Evolutionary conservation across 2,113 vertebrate species (phyloP), one percentile per base, ranked within the genome.

Genomic region (Carassius carassius): DNA sequence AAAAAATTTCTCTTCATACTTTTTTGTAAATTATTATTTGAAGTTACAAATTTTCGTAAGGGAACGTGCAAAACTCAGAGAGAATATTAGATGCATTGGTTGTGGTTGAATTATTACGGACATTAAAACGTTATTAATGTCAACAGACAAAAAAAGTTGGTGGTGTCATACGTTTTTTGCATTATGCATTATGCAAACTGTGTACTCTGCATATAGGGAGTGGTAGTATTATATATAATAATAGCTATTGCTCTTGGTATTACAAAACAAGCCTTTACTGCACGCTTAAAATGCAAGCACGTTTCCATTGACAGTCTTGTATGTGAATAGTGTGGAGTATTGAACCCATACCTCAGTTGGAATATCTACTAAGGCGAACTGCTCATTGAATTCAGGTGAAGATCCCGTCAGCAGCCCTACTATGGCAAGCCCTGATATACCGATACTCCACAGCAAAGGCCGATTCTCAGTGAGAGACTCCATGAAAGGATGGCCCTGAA

Each of bases 401-500:
- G 97, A 98, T 32, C 98, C 97, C 0, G 94, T 92, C 25, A 99
- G 95, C 5, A 99, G 95, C 17, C 94, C 96, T 0, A 96, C 91
- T 35, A 98, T 96, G 29, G 97, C 97, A 4, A 97, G 87, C 0
- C 95, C 96, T 0, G 98, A 98, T 1, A 97, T 77, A 5, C 93
- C 86, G 29, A 99, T 95, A 87, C 97, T 99, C 97, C 97, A 99
- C 1, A 98, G 94, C 47, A 99, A 85, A 0, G 98, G 96, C 72
- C 95, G 95, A 90, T 99, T 99, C 90, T 98, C 98, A 0, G 89
- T 94, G 1, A 99, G 95, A 13, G 97, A 98, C 91, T 98, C 98
- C 98, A 99, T 99, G 85, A 99, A 99, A 0, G 97, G 97, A 6
- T 97, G 97, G 75, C 98, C 98, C 98, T 99, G 78, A 0, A 87